These are phyloP conservation scores for Tenualosa ilisha DNA, from an alignment of 2,797 vertebrate species.

Conservation along the genomic window DNA sequence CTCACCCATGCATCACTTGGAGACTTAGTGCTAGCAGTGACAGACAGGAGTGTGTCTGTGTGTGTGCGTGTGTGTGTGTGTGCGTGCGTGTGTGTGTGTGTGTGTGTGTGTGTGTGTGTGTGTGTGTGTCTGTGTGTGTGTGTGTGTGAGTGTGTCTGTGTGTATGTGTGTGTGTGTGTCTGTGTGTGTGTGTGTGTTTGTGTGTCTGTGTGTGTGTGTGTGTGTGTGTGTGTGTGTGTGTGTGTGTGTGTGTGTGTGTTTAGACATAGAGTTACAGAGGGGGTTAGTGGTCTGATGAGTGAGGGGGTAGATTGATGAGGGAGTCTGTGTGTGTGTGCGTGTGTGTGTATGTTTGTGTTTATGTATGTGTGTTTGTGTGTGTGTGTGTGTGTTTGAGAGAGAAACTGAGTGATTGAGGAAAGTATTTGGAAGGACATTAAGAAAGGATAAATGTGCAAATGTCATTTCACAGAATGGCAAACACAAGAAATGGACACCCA, in stretches of 20 bases:
- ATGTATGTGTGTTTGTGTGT: background rate
- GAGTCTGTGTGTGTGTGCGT: background rate
- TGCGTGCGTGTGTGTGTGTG: background rate
- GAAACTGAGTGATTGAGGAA: too few relatives aligned
- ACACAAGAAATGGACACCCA: background rate
- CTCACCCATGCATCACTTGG: too few relatives aligned
- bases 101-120: background rate
- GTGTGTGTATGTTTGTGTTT: background rate
- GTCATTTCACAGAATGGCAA: background rate
- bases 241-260: background rate
- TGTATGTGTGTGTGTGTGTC: background rate
- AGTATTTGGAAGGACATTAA: background rate
- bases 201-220: background rate
- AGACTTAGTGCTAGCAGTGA: too few relatives aligned
- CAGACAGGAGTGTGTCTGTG: background rate
- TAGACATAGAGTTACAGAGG: too few relatives aligned
- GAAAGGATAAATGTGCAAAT: background rate
- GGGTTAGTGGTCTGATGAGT: too few relatives aligned
- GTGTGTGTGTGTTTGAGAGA: background rate
- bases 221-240: background rate
- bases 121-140: background rate
- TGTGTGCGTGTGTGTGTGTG: background rate
- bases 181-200: background rate
- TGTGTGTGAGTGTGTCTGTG: background rate
- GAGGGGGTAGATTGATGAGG: too few relatives aligned